phyloP scores from a whole-genome alignment of 2,797 vertebrate genomes.

The Rhinella marina region DNA sequence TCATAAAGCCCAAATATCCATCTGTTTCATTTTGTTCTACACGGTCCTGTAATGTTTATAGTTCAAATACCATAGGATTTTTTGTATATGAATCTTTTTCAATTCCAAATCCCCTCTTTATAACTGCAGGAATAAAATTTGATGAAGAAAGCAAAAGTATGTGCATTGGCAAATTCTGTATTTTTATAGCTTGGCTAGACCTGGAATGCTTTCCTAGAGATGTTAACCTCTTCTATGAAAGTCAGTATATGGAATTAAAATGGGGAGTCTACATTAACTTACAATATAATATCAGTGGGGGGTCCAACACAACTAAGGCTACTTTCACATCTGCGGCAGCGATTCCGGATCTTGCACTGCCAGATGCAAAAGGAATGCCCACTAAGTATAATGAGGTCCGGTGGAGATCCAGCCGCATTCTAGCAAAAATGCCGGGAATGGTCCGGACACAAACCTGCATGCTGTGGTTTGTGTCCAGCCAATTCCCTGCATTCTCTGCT shows the following conservation, averaged over 20 bases:
- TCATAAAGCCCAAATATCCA: background rate
- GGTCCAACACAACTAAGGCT: too few relatives aligned
- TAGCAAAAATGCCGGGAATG: too few relatives aligned
- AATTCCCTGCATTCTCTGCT: too few relatives aligned
- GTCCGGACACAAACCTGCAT: too few relatives aligned
- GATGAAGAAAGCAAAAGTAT: conserved; percentile 24
- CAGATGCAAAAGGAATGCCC: too few relatives aligned
- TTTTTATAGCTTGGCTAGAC: conserved; percentile 2
- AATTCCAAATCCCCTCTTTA: conserved; percentile 14
- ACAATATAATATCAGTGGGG: background rate
- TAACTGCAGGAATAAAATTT: conserved; percentile 5
- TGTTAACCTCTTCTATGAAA: conserved; percentile 11
- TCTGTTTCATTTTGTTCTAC: conserved; percentile 6
- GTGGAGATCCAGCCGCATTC: too few relatives aligned
- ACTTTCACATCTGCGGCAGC: too few relatives aligned
- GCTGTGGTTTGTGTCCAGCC: too few relatives aligned
- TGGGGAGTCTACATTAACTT: background rate
- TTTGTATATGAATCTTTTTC: conserved; percentile 5
- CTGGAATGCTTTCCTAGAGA: background rate
- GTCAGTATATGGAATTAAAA: background rate
- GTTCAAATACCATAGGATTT: conserved; percentile 14
- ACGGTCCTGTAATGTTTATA: background rate
- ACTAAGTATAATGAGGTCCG: too few relatives aligned
- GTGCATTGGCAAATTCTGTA: background rate
- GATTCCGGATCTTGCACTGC: too few relatives aligned